Conservation (phyloP, 2,797 vertebrate species). For the Chloroceryle inda region DNA sequence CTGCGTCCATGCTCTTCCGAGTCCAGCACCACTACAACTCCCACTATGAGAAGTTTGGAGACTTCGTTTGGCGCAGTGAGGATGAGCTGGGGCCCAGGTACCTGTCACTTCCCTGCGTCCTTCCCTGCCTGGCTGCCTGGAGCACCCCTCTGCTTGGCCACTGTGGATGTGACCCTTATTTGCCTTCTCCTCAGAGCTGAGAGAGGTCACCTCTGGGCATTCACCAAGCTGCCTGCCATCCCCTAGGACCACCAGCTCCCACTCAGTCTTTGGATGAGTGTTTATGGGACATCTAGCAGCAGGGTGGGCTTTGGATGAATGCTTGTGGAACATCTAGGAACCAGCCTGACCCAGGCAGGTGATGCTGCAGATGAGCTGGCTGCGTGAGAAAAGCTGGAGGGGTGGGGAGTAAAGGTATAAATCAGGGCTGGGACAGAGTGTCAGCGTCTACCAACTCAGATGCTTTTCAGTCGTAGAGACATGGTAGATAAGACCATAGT, state of each 20-base stretch:
- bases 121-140: neutral
- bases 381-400: neutral
- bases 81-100: constrained; percentile 98
- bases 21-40: constrained; percentile 98
- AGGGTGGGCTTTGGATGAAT: neutral
- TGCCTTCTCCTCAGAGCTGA: neutral
- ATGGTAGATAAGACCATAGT: neutral
- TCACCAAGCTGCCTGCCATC: neutral
- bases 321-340: neutral
- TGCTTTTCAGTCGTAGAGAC: neutral
- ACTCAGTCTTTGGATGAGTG: neutral
- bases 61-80: constrained; percentile 98
- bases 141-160: neutral
- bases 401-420: neutral
- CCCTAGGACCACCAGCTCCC: neutral
- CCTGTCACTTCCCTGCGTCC: neutral
- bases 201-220: neutral
- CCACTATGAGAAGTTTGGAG: constrained; percentile 98
- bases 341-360: neutral
- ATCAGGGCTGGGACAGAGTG: neutral
- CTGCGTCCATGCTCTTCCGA: constrained; percentile 92
- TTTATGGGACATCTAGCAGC: neutral
- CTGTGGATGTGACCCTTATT: neutral
- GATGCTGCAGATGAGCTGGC: neutral
- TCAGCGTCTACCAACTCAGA: accelerated